Evolutionary conservation across 2,888 invertebrate genomes (phyloP).

Genomic region (Ormyrus nitidulus): DNA sequence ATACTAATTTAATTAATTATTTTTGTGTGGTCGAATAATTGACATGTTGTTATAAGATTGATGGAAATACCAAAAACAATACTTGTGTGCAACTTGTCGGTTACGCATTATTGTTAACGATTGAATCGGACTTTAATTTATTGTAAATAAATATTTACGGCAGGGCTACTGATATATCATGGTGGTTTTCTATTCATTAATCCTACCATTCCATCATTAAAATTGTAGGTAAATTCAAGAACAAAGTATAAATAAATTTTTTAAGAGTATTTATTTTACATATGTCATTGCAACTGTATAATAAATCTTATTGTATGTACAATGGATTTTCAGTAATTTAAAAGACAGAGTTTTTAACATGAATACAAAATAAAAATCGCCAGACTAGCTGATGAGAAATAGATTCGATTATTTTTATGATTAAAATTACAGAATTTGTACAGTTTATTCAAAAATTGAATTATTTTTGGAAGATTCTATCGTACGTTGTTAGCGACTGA

Average conservation of each 20-base stretch:
- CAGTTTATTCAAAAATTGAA: conserved; percentile 18
- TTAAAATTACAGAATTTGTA: conserved; percentile 33
- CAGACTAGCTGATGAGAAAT: conserved; percentile 21
- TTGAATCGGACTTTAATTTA: conserved; percentile 41
- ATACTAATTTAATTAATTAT: conserved; percentile 7
- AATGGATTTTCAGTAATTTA: conserved; percentile 28
- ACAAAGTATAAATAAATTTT: not conserved
- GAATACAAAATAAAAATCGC: conserved; percentile 20
- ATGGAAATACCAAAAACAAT: conserved; percentile 3
- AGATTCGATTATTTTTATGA: conserved; percentile 19
- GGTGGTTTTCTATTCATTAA: too few relatives aligned
- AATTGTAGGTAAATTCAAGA: too few relatives aligned
- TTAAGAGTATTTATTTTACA: conserved; percentile 43
- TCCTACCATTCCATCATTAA: too few relatives aligned
- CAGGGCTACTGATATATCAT: conserved; percentile 20
- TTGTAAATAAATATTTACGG: conserved; percentile 54
- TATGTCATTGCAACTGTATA: conserved; percentile 18
- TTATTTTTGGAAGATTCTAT: conserved; percentile 49
- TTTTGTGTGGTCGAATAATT: conserved; percentile 20
- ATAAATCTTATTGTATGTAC: conserved; percentile 34
- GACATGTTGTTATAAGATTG: not conserved
- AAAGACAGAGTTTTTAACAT: conserved; percentile 24
- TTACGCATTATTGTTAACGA: conserved; percentile 39
- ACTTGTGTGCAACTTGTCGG: not conserved
- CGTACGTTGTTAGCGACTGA: conserved; percentile 69